Conservation (phyloP, 2,888 invertebrate species). For the Spatulosminthurus flaviceps region DNA sequence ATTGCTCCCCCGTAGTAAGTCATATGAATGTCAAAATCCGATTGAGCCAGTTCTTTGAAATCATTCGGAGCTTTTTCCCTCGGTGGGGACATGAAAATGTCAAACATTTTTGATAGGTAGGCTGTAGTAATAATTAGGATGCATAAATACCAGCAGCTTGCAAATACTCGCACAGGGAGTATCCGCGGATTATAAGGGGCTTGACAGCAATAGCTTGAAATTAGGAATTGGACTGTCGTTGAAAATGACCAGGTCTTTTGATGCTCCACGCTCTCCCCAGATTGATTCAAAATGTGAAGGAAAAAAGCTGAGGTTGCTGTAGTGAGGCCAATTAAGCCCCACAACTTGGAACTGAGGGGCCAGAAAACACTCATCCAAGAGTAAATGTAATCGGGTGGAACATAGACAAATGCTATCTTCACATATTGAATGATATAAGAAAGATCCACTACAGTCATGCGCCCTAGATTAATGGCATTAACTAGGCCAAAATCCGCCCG, state of each 20-base stretch:
- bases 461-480: not conserved
- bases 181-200: not conserved
- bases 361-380: conserved; percentile 6
- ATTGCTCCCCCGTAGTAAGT: conserved; percentile 10
- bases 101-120: not conserved
- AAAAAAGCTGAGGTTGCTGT: not conserved
- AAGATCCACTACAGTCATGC: not conserved
- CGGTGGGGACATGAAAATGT: conserved; percentile 9
- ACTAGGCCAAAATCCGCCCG: not conserved
- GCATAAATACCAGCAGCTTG: conserved; percentile 1
- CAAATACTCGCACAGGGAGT: not conserved
- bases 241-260: not conserved
- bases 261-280: not conserved
- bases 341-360: not conserved
- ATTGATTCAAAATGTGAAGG: not conserved
- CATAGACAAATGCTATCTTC: not conserved
- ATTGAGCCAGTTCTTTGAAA: not conserved
- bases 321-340: not conserved
- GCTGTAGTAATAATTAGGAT: not conserved
- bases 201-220: not conserved
- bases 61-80: not conserved
- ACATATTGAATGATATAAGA: not conserved
- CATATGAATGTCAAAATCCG: conserved; percentile 4
- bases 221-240: not conserved
- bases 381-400: not conserved